A percentile compares a stretch with the other conserved stretches of the same genome.
These are phyloP conservation scores for Callyntrura sp. DNA, from an alignment of 2,888 invertebrate genomes.

Conservation along the genomic window DNA sequence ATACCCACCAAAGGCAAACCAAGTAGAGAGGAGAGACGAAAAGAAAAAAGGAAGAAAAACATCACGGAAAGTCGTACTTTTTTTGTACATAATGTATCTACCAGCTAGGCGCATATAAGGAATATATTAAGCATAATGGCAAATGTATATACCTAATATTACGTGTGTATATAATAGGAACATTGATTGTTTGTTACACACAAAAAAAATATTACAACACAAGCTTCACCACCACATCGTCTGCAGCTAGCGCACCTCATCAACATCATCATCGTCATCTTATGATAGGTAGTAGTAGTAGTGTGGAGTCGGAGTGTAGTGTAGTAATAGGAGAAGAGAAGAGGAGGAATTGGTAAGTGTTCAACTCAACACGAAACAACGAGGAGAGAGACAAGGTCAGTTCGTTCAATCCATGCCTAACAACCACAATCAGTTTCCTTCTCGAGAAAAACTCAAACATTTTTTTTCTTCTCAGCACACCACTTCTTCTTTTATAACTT, in stretches of 20 bases:
- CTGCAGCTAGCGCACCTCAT: slow-evolving; percentile 34
- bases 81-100: slow-evolving; percentile 54
- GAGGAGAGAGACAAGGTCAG: slow-evolving; percentile 82
- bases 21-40: not conserved
- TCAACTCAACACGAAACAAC: slow-evolving; percentile 27
- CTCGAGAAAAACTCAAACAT: slow-evolving; percentile 49
- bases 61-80: slow-evolving; percentile 71
- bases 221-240: slow-evolving; percentile 53
- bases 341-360: slow-evolving; percentile 74
- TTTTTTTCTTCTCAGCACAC: slow-evolving; percentile 9
- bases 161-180: not conserved
- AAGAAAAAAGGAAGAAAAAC: slow-evolving; percentile 62
- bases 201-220: slow-evolving; percentile 61
- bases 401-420: slow-evolving; percentile 75
- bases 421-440: slow-evolving; percentile 76
- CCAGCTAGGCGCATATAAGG: slow-evolving; percentile 29
- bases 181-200: slow-evolving; percentile 56
- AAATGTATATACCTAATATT: slow-evolving; percentile 31
- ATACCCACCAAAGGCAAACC: not conserved
- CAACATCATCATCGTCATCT: slow-evolving; percentile 61
- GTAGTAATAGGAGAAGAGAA: slow-evolving; percentile 16
- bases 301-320: too few relatives aligned
- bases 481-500: slow-evolving; percentile 36
- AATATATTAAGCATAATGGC: not conserved
- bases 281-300: not conserved